phyloP scores from a whole-genome alignment of 2,888 invertebrate genomes.

The Spodoptera picta region DNA sequence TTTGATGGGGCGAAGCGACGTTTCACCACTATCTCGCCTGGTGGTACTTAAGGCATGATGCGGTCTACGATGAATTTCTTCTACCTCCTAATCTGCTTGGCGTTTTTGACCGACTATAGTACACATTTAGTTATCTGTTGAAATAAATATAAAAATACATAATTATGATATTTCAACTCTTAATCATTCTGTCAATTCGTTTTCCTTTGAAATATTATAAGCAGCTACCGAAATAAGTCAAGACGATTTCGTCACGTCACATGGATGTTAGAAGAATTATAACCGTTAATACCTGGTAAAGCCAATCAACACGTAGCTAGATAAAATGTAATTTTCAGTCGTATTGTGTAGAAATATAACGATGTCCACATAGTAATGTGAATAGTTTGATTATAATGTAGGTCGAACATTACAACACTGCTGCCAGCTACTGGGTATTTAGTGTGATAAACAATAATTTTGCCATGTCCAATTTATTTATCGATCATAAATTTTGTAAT shows the following conservation, averaged over 20 bases:
- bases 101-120: too few relatives aligned
- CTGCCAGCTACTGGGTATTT: conserved; percentile 19
- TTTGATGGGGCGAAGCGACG: too few relatives aligned
- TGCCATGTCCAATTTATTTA: conserved; percentile 13
- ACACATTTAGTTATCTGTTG: too few relatives aligned
- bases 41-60: too few relatives aligned
- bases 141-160: too few relatives aligned
- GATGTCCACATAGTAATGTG: not conserved
- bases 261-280: conserved; percentile 13
- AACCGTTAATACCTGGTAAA: conserved; percentile 1
- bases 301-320: conserved; percentile 1
- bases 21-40: too few relatives aligned
- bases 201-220: too few relatives aligned
- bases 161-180: too few relatives aligned
- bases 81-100: too few relatives aligned
- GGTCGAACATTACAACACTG: conserved; percentile 46
- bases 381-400: conserved; percentile 49
- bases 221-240: not conserved
- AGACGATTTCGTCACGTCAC: not conserved
- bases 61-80: too few relatives aligned
- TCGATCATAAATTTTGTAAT: not conserved
- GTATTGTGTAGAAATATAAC: conserved; percentile 3
- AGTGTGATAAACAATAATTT: conserved; percentile 24
- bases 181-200: too few relatives aligned
- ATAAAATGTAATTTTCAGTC: conserved; percentile 21